Evolutionary conservation across 2,113 vertebrate species (phyloP), one percentile per base, ranked within the genome.

Genomic region (Syngnathoides biaculeatus): DNA sequence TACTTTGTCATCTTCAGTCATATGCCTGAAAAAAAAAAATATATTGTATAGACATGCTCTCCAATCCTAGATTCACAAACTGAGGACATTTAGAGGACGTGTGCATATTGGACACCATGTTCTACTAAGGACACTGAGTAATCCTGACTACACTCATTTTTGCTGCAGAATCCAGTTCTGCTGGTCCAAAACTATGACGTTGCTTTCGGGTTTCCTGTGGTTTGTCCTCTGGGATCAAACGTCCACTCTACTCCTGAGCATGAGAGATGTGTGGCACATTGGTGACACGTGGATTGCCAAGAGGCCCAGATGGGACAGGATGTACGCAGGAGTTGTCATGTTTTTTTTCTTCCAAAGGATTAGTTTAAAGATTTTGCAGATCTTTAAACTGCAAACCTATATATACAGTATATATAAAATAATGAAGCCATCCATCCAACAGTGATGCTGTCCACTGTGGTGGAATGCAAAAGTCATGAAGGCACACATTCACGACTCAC

Each of bases 271-370:
- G 53, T 60, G 69, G 65, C 67, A 77, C 26, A 67, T 52, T 73
- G 69, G 57, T 77, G 84, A 73, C 82, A 83, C 81, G 80, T 89
- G 77, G 76, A 80, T 80, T 69, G 65, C 79, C 73, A 69, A 73
- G 79, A 79, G 74, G 85, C 78, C 55, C 61, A 62, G 55, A 7
- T 42, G 64, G 82, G 50, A 50, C 64, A 14, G 19, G 35, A 71
- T 77, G 67, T 66, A 53, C 58, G 55, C 50, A 30, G 70, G 40
- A 63, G 6, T 64, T 78, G 50, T 39, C 40, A 60, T 53, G 64
- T 56, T 52, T 68, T 77, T 68, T 56, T 39, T 56, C n/a, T n/a
- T n/a, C n/a, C n/a, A n/a, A 58, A 42, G 40, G 26, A 64, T 5
- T 40, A 15, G 27, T 60, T n/a, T 58, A 56, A 63, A 8, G 4